These are phyloP conservation scores for Nowickia ferox DNA, from an alignment of 2,888 invertebrate species.

Conservation along the genomic window DNA sequence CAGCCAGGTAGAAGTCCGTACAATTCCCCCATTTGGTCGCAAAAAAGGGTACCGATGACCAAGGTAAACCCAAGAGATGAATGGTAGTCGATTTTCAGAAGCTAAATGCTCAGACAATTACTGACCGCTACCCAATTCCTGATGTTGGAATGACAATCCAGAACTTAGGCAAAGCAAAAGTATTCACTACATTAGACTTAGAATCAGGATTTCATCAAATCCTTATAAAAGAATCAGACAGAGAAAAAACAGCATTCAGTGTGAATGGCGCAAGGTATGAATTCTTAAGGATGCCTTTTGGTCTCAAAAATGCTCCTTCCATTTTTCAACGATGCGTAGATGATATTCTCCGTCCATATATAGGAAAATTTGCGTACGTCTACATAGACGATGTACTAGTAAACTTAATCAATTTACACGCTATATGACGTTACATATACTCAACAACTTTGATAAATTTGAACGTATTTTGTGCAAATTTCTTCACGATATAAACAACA, in stretches of 20 bases:
- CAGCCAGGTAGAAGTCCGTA: too few species aligned
- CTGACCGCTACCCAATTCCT: neutral
- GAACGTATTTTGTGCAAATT: too few species aligned
- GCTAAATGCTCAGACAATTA: neutral
- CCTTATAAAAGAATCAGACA: too few species aligned
- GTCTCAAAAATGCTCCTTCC: neutral
- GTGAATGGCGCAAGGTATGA: neutral
- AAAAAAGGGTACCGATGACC: neutral
- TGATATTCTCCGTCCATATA: too few species aligned
- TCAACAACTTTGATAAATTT: too few species aligned
- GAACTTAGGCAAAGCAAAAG: neutral
- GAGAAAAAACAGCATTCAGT: too few species aligned
- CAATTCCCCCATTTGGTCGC: neutral
- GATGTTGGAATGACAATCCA: neutral
- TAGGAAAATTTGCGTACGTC: too few species aligned
- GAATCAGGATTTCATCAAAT: constrained; percentile 2
- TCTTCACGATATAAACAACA: too few species aligned
- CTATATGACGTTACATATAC: too few species aligned
- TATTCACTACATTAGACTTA: neutral
- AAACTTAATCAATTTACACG: too few species aligned
- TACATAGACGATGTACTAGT: too few species aligned
- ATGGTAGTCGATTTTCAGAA: neutral
- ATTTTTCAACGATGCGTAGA: too few species aligned
- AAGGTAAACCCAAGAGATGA: neutral
- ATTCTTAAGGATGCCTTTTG: neutral